A percentile compares a stretch with the other conserved stretches of the same genome.
phyloP scores from a whole-genome alignment of 2,113 vertebrate species.

The Halcyon malimbica region DNA sequence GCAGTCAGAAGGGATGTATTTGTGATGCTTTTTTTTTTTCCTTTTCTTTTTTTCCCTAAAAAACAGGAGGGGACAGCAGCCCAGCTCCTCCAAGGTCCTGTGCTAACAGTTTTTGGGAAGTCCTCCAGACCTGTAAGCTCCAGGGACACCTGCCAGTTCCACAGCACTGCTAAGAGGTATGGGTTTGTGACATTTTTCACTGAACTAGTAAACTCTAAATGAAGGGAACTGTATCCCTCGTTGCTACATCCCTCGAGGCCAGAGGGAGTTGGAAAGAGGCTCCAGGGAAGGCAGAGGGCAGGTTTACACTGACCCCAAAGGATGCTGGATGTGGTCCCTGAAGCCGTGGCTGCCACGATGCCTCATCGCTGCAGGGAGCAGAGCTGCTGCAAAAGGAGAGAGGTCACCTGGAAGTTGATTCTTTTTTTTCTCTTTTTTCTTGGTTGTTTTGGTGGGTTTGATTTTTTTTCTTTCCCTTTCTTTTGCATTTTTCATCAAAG shows the following conservation, averaged over 20 bases:
- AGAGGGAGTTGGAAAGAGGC: neutral
- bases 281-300: conserved; percentile 11
- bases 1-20: neutral
- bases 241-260: neutral
- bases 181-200: neutral
- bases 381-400: conserved; percentile 8
- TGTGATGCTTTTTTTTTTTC: neutral
- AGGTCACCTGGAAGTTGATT: conserved; percentile 62
- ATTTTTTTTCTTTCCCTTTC: neutral
- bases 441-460: neutral
- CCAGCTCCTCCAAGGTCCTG: neutral
- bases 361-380: neutral
- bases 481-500: conserved; percentile 30
- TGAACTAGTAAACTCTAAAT: neutral
- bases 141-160: neutral
- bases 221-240: neutral
- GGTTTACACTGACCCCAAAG: neutral
- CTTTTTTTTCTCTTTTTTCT: conserved; percentile 5
- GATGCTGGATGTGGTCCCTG: neutral
- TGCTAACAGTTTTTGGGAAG: neutral
- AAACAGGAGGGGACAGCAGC: neutral
- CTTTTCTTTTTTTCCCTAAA: neutral
- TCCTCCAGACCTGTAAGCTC: neutral
- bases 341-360: neutral
- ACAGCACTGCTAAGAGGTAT: neutral